phyloP scores from a whole-genome alignment of 2,888 invertebrate genomes.

The Norana najaformis region DNA sequence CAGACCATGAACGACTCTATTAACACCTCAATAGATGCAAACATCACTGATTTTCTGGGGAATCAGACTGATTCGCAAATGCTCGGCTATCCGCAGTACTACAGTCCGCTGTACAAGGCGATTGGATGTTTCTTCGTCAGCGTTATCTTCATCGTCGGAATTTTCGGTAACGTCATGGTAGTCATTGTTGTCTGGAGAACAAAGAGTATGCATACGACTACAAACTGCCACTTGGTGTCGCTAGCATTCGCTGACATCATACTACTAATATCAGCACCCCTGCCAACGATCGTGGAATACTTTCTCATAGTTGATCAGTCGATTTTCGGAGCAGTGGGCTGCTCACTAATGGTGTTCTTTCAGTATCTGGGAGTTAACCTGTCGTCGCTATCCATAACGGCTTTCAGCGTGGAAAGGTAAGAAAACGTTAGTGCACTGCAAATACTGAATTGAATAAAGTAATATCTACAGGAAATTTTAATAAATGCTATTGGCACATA shows the following conservation, averaged over 20 bases:
- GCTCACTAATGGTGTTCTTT: slow-evolving; percentile 66
- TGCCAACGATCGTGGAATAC: slow-evolving; percentile 64
- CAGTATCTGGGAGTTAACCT: slow-evolving; percentile 70
- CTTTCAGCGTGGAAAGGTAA: slow-evolving; percentile 71
- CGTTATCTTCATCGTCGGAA: slow-evolving; percentile 66
- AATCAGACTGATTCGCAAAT: slow-evolving; percentile 39
- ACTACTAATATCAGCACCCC: slow-evolving; percentile 67
- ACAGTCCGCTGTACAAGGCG: slow-evolving; percentile 57
- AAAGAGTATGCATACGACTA: slow-evolving; percentile 67
- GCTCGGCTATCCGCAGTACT: slow-evolving; percentile 63
- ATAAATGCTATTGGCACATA: too few species aligned
- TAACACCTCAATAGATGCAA: neutral
- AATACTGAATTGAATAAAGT: neutral
- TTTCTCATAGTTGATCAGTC: slow-evolving; percentile 65
- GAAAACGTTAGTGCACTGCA: neutral
- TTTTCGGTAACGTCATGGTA: slow-evolving; percentile 67
- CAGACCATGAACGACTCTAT: neutral
- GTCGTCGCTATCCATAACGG: slow-evolving; percentile 69
- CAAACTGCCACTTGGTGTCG: slow-evolving; percentile 71
- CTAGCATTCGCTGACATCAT: slow-evolving; percentile 69
- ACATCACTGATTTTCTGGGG: neutral
- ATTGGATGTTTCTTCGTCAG: slow-evolving; percentile 66
- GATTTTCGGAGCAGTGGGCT: slow-evolving; percentile 66
- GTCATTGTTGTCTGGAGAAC: slow-evolving; percentile 64
- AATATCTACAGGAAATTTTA: too few species aligned